Percentiles rank a stretch among this genome's conserved stretches.
phyloP scores from a whole-genome alignment of 2,797 vertebrate genomes.

The Brotogeris chrysoptera region DNA sequence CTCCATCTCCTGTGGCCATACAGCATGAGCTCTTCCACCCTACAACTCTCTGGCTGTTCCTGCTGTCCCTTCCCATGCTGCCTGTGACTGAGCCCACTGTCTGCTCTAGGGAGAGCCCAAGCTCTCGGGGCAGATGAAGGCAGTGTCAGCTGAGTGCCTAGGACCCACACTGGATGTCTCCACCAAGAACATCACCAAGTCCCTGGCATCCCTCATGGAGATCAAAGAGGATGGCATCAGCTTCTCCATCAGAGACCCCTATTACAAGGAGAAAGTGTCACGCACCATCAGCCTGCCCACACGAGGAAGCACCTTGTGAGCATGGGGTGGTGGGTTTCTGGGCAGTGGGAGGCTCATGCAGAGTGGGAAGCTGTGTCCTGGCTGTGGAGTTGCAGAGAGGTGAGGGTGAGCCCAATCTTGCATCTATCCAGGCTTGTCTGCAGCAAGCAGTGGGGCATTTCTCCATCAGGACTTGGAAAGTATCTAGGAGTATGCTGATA shows the following conservation, averaged over 20 bases:
- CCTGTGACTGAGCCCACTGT: not conserved
- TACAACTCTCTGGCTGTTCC: not conserved
- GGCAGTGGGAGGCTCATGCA: not conserved
- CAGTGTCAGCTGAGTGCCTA: slow-evolving; percentile 92
- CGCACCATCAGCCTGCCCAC: slow-evolving; percentile 92
- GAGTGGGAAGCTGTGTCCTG: not conserved
- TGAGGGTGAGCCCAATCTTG: not conserved
- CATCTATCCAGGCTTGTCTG: not conserved
- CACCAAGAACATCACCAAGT: slow-evolving; percentile 93
- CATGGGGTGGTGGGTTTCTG: not conserved
- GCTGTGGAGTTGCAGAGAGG: not conserved
- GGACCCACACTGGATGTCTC: slow-evolving; percentile 86
- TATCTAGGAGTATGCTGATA: not conserved
- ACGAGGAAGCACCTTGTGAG: slow-evolving; percentile 96
- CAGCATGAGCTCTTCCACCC: not conserved
- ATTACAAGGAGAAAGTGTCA: slow-evolving; percentile 85
- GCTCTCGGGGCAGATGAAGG: slow-evolving; percentile 93
- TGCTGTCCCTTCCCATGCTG: rapidly evolving
- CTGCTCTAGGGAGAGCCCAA: slow-evolving; percentile 88
- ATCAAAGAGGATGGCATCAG: slow-evolving; percentile 90
- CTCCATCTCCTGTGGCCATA: not conserved
- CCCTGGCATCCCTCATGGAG: slow-evolving; percentile 93
- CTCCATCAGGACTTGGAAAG: not conserved
- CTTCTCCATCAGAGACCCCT: slow-evolving; percentile 81
- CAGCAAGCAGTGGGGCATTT: not conserved